phyloP scores from a whole-genome alignment of 2,113 vertebrate species.

The Aegotheles bennettii region DNA sequence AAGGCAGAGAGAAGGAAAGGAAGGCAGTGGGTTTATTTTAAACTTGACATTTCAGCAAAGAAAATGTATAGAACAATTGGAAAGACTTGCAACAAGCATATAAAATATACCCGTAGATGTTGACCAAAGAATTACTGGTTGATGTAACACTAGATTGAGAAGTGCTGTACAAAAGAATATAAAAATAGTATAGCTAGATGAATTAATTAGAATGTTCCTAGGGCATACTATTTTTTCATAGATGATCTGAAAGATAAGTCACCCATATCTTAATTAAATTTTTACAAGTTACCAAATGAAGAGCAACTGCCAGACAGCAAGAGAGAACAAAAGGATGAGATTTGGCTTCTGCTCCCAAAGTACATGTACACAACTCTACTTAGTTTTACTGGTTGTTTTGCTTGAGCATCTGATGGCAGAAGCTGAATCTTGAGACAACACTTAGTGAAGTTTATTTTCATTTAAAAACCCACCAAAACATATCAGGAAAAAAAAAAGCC shows the following conservation, averaged over 20 bases:
- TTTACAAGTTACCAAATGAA: constrained; percentile 27
- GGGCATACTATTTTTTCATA: neutral
- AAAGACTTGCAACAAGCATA: neutral
- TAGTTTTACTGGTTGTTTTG: neutral
- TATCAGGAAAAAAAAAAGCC: neutral
- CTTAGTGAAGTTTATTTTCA: neutral
- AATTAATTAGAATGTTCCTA: neutral
- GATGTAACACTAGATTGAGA: neutral
- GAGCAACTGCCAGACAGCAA: neutral
- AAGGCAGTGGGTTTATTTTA: constrained; percentile 7
- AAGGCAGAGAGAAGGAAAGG: neutral
- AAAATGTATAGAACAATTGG: neutral
- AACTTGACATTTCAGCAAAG: constrained; percentile 15
- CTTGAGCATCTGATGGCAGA: neutral
- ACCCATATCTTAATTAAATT: neutral
- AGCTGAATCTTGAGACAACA: neutral
- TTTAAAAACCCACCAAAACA: neutral
- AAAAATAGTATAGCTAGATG: neutral
- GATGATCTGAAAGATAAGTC: neutral
- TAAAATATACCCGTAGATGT: neutral
- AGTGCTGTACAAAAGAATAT: neutral
- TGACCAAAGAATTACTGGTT: neutral
- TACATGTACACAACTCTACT: neutral
- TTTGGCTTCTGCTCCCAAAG: neutral
- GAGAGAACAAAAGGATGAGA: neutral